phyloP scores from a whole-genome alignment of 2,888 invertebrate genomes.

The Sipha maydis region DNA sequence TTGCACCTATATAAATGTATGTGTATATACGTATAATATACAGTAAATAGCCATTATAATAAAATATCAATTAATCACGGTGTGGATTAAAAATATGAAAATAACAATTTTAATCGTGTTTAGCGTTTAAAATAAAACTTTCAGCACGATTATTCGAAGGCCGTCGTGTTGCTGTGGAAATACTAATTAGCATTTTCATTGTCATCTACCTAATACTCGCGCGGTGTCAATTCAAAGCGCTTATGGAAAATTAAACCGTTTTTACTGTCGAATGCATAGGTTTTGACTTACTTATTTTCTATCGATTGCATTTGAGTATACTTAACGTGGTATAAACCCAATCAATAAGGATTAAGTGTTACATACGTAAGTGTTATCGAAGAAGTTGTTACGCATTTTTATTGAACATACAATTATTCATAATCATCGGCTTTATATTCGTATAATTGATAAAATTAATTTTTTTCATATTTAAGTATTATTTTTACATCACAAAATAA shows the following conservation, averaged over 20 bases:
- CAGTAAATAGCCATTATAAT: slow-evolving; percentile 12
- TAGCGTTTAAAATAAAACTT: neutral
- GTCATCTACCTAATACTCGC: neutral
- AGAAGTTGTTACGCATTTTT: too few species aligned
- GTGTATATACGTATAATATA: neutral
- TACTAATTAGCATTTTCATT: neutral
- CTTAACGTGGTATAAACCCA: neutral
- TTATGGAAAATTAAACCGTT: neutral
- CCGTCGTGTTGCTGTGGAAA: neutral
- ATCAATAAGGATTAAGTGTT: too few species aligned
- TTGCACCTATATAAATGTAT: neutral
- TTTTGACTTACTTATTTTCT: too few species aligned
- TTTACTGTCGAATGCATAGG: too few species aligned
- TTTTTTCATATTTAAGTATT: neutral
- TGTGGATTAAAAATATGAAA: neutral
- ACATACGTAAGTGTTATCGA: too few species aligned
- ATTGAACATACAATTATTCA: too few species aligned
- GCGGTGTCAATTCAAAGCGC: neutral
- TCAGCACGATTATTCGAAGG: neutral
- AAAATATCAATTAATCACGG: neutral
- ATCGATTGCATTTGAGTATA: neutral
- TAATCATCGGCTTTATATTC: too few species aligned
- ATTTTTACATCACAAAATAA: neutral
- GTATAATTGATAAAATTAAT: neutral
- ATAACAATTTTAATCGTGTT: slow-evolving; percentile 17